Conservation (phyloP, 2,797 vertebrate genomes). For the Columba guinea region DNA sequence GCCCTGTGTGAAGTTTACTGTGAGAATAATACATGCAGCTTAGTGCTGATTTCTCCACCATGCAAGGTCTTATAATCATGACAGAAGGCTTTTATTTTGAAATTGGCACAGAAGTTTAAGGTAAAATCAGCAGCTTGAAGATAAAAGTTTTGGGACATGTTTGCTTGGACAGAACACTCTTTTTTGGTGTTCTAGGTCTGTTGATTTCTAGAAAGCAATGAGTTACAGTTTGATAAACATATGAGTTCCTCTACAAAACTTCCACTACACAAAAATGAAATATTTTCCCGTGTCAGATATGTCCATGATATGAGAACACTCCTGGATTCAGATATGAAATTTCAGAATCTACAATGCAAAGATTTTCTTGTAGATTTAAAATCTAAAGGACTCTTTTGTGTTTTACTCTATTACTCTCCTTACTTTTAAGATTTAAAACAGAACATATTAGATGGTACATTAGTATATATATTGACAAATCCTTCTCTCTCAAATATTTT, state of each 20-base stretch:
- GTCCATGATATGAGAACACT: fast-evolving
- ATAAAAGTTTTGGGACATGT: neutral
- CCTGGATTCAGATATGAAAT: neutral
- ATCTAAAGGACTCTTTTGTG: neutral
- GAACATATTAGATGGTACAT: neutral
- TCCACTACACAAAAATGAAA: neutral
- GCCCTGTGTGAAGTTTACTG: neutral
- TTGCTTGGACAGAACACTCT: neutral
- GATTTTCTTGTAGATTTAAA: neutral
- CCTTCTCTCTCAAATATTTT: neutral
- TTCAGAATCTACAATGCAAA: neutral
- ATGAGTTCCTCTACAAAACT: neutral
- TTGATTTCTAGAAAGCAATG: neutral
- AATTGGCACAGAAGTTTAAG: neutral
- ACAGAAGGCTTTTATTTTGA: neutral
- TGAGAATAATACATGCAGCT: neutral
- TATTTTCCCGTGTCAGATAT: neutral
- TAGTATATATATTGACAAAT: neutral
- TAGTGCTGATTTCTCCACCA: neutral
- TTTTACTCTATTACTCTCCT: neutral
- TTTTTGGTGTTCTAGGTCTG: neutral
- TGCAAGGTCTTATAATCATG: neutral
- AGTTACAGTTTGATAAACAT: neutral
- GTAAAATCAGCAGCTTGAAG: neutral
- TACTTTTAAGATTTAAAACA: neutral